Conservation (phyloP, 2,888 invertebrate genomes). For the Stratiomys singularior region DNA sequence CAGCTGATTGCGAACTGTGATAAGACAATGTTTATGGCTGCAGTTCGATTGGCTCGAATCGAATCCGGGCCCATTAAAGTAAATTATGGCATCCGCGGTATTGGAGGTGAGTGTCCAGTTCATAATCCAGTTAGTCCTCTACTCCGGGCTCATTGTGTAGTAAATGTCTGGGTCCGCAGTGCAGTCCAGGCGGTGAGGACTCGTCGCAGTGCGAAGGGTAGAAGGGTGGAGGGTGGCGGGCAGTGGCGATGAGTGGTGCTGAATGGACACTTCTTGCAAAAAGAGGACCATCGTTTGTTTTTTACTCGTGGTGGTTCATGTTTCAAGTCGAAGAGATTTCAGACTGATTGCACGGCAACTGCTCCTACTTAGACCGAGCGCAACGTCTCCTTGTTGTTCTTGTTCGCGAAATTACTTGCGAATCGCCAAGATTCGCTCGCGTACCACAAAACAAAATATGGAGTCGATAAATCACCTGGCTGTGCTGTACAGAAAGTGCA, state of each 20-base stretch:
- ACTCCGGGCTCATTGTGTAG: background rate
- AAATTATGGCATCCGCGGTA: conserved; percentile 45
- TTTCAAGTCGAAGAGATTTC: conserved; percentile 26
- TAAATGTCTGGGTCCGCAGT: background rate
- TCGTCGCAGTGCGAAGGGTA: background rate
- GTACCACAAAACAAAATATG: background rate
- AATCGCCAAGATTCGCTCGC: conserved; percentile 23
- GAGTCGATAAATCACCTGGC: conserved; percentile 41
- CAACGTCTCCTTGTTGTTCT: conserved; percentile 27
- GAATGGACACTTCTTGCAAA: conserved; percentile 34
- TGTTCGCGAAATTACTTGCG: conserved; percentile 36
- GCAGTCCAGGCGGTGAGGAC: background rate
- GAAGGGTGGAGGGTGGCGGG: background rate
- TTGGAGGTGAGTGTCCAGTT: conserved; percentile 33
- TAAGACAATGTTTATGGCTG: conserved; percentile 51
- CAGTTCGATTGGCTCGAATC: conserved; percentile 42
- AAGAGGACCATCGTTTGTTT: conserved; percentile 16
- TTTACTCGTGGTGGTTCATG: conserved; percentile 8
- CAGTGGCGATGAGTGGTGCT: conserved; percentile 21
- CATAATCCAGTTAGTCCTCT: conserved; percentile 30
- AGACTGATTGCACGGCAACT: conserved; percentile 32
- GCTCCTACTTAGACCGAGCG: background rate
- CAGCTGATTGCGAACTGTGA: conserved; percentile 51
- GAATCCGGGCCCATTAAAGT: conserved; percentile 45
- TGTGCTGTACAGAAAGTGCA: conserved; percentile 13